A percentile compares a stretch with the other conserved stretches of the same genome.
Evolutionary conservation across 1,140 invertebrate species (phyloP).

Genomic region (Bicyclus anynana): DNA sequence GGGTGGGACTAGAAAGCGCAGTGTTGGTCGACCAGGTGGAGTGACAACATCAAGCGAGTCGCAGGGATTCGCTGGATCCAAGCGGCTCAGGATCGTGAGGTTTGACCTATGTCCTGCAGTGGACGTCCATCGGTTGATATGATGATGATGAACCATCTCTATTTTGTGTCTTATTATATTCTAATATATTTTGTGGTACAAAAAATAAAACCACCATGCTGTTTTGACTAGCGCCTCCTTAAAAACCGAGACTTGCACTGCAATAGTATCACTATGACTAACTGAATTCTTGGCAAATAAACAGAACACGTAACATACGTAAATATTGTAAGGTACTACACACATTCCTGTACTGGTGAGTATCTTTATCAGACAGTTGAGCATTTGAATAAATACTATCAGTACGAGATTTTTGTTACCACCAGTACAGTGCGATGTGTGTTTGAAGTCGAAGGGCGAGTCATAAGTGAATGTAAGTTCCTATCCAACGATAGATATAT

Average conservation of each 20-base stretch:
- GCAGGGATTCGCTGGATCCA: no score
- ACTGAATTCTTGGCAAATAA: constrained; percentile 22
- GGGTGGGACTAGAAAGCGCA: no score
- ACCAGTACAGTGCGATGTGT: background rate
- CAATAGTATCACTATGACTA: constrained; percentile 1
- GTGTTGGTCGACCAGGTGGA: no score
- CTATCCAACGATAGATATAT: background rate
- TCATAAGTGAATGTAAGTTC: background rate
- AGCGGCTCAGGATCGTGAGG: no score
- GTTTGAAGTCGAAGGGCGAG: background rate
- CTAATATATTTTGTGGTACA: no score
- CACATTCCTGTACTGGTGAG: background rate
- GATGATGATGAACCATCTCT: no score
- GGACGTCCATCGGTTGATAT: no score
- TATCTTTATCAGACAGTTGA: constrained; percentile 9
- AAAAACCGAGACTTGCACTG: background rate
- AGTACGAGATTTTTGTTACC: background rate
- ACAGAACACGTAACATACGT: constrained; percentile 14
- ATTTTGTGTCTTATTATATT: no score
- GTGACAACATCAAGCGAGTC: no score
- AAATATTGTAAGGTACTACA: background rate
- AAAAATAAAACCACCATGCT: no score
- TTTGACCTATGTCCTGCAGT: no score
- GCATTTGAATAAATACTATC: constrained; percentile 7
- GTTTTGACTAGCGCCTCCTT: background rate